Percentiles rank a stretch among this genome's conserved stretches.
These are phyloP conservation scores for Poeciliopsis gracilis DNA, from an alignment of 2,797 vertebrate species.

Conservation along the genomic window DNA sequence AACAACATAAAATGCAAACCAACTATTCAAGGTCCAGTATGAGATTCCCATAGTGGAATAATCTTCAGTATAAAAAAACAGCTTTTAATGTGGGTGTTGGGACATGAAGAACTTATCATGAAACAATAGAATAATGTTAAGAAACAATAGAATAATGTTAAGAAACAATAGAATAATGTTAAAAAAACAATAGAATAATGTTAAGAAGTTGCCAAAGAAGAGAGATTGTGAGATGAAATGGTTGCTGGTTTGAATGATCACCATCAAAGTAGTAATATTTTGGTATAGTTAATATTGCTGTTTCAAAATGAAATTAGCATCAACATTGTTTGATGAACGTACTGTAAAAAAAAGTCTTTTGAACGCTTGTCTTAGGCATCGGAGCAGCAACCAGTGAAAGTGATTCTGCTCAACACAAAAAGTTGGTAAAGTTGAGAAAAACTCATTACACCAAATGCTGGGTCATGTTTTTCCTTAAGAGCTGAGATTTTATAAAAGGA, in stretches of 20 bases:
- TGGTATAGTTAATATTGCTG: background rate
- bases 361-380: background rate
- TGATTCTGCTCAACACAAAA: background rate
- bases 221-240: background rate
- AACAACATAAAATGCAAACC: background rate
- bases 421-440: background rate
- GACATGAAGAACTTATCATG: background rate
- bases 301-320: background rate
- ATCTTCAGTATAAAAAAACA: background rate
- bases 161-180: background rate
- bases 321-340: background rate
- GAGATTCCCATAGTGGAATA: background rate
- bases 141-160: background rate
- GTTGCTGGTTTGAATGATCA: background rate
- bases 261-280: background rate
- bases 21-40: slow-evolving; percentile 3
- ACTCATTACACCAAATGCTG: background rate
- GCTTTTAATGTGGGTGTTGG: background rate
- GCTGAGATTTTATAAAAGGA: background rate
- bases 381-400: background rate
- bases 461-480: background rate
- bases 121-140: background rate
- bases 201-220: background rate
- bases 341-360: background rate
- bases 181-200: background rate